Evolutionary conservation across 1,140 invertebrate genomes (phyloP).

Genomic region (Apis dorsata): DNA sequence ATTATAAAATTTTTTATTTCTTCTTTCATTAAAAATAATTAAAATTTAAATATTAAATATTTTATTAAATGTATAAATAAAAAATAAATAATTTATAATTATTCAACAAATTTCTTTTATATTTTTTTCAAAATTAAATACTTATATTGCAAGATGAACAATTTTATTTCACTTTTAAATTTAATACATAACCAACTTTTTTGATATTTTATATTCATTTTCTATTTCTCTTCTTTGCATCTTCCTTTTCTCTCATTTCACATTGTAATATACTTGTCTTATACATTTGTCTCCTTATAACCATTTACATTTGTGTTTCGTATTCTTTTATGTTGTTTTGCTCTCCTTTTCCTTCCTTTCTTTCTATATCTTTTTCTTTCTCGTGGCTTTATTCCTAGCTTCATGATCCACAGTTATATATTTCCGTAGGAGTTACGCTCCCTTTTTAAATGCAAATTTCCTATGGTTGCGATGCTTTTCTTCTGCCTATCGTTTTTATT

Average conservation of each 20-base stretch:
- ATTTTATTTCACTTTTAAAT: too few relatives aligned
- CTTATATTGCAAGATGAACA: too few relatives aligned
- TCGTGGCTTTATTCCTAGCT: constrained; percentile 28
- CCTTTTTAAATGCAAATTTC: constrained; percentile 62
- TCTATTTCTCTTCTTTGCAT: too few relatives aligned
- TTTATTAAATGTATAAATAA: too few relatives aligned
- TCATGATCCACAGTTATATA: constrained; percentile 41
- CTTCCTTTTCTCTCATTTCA: not conserved
- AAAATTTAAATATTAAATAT: too few relatives aligned
- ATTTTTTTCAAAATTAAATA: too few relatives aligned
- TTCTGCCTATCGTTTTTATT: constrained; percentile 20
- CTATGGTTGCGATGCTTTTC: constrained; percentile 44
- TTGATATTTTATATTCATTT: too few relatives aligned
- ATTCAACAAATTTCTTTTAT: too few relatives aligned
- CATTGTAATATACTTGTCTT: not conserved
- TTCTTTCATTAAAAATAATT: too few relatives aligned
- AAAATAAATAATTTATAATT: too few relatives aligned
- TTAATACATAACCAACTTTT: not conserved
- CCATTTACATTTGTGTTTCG: constrained; percentile 1
- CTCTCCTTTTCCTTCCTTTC: constrained; percentile 1
- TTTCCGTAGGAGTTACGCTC: constrained; percentile 56
- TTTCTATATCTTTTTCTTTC: constrained; percentile 22
- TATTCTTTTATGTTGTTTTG: not conserved
- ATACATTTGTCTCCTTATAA: not conserved
- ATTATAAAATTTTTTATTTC: too few relatives aligned